phyloP scores from a whole-genome alignment of 2,888 invertebrate species.

The Dichetophora obliterata region DNA sequence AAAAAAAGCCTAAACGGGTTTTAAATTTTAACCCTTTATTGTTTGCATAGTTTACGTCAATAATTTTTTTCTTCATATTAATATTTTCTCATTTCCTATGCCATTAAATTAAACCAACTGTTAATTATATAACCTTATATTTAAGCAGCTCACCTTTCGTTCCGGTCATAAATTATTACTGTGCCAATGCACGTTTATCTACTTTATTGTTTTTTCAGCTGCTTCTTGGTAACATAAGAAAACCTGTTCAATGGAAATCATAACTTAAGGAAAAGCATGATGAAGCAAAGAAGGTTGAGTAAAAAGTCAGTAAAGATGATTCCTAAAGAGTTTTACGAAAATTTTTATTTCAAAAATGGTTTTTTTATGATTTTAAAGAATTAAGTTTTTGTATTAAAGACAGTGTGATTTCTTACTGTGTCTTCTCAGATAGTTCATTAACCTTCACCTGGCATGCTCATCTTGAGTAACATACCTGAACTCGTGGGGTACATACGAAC shows the following conservation, averaged over 20 bases:
- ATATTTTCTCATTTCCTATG: slow-evolving; percentile 20
- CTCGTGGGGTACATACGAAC: too few relatives aligned
- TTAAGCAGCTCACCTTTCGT: not conserved
- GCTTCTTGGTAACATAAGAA: not conserved
- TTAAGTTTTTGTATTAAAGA: too few relatives aligned
- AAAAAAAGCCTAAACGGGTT: too few relatives aligned
- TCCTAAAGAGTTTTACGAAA: too few relatives aligned
- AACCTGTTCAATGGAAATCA: not conserved
- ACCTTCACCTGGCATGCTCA: too few relatives aligned
- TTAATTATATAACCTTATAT: not conserved
- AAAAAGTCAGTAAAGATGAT: too few relatives aligned
- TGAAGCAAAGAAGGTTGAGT: too few relatives aligned
- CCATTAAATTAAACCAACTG: slow-evolving; percentile 34
- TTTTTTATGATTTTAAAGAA: too few relatives aligned
- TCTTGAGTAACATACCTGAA: too few relatives aligned
- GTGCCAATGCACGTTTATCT: not conserved
- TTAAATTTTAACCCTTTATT: too few relatives aligned
- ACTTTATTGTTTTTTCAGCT: slow-evolving; percentile 39
- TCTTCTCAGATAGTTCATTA: too few relatives aligned
- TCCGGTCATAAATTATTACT: slow-evolving; percentile 36
- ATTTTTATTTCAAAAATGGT: not conserved
- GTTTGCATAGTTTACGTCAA: not conserved
- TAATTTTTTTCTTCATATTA: not conserved
- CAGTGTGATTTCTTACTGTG: too few relatives aligned
- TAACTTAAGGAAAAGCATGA: not conserved